Base-by-base conservation (phyloP, 2,797 vertebrate genomes). In the Sylvilagus floridanus region DNA sequence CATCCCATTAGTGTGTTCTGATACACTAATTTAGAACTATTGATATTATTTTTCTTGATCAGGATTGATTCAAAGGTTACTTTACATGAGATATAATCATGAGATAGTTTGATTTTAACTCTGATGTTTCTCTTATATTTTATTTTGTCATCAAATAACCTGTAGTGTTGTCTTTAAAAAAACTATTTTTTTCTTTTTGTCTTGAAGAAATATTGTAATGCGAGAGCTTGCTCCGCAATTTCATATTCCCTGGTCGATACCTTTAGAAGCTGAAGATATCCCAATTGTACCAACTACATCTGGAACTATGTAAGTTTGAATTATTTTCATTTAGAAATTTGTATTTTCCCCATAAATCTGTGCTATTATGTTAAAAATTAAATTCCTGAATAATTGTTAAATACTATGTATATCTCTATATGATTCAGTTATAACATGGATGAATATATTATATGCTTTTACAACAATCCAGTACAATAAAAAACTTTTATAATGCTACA, bases 241-340 rank as follows among this genome's bases (percentile, higher is more conserved):
- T 98, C 99, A 99, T 69, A 99, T 99, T 91, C 99, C 99, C 0
- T 99, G 99, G 99, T 99, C 99, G 0, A 99, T 99, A 97, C 99
- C 99, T 50, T 96, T 99, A 94, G 99, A 99, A 98, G 99, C 99
- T 81, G 99, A 99, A 96, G 99, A 99, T 97, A 99, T 99, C 90
- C 99, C 99, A 69, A 99, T 99, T 97, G 99, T 99, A 86, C 99
- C 99, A 95, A 99, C 99, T 60, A 99, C 99, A 76, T 99, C 99
- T 89, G 99, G 99, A 92, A 99, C 99, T 93, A 99, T 99, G 99
- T 99, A 98, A 97, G 98, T 97, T 72, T 96, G 72, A 91, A 60
- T 88, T 92, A 65, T 50, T 94, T 96, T 75, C 37, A n/a, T 37
- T 63, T 94, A 76, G 90, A 93, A 95, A 63, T 37, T 75, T 94